Evolutionary conservation across 2,797 vertebrate genomes (phyloP), one percentile per base, ranked within the genome.

Genomic region (Crenuchus spilurus): DNA sequence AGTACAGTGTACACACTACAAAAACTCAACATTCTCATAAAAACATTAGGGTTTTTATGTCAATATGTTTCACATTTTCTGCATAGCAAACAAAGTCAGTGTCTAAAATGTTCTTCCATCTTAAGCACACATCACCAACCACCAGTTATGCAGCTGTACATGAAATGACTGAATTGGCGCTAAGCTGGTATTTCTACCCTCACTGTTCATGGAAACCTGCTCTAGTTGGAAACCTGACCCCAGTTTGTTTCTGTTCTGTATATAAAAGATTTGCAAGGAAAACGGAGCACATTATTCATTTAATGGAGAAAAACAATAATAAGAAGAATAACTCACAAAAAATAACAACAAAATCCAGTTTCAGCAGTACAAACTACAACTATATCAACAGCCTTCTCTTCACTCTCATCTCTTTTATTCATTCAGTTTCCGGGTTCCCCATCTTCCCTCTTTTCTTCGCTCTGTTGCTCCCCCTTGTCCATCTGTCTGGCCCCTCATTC

Each of bases 401-500:
- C n/a, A 9, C 3, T 28, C 1, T 35, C n/a, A n/a, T 44, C 20
- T 65, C 51, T 14, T 35, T 66, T 49, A 33, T 44, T 44, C 28
- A 20, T 13, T 20, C 2, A 18, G 2, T 5, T 26, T 39, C 28
- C 24, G 24, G 65, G 10, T 49, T 31, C 46, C 66, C 46, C 13
- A 1, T 48, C 51, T 30, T 70, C 57, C 69, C 44, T 41, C 46
- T 42, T 63, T 18, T 33, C 30, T 18, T 7, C 30, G 26, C 41
- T 63, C 20, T 49, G 52, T 49, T 62, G 14, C 2, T 77, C 54
- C 80, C 76, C 74, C 63, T 70, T 78, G 74, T 82, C 84, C 87
- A 85, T 79, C 87, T 84, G 72, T 85, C 76, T 82, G 86, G 80
- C 86, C 86, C 82, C 79, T 83, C 79, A 78, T 82, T 82, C 72